These are phyloP conservation scores for Notoglanidium macrostoma DNA, from an alignment of 2,797 vertebrate genomes.

Conservation along the genomic window DNA sequence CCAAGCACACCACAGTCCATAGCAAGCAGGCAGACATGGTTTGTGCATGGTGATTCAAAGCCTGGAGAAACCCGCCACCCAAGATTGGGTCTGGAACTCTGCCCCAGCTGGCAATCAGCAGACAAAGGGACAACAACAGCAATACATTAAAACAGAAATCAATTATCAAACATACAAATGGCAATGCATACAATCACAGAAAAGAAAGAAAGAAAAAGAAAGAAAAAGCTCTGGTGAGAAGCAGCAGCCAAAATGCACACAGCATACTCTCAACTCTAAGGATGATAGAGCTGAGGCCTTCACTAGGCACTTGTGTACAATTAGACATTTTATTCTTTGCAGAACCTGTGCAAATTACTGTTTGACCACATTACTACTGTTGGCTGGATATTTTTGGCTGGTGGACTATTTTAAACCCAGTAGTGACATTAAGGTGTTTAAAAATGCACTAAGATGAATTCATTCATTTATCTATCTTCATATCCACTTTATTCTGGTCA, in stretches of 20 bases:
- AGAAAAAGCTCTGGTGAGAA: not conserved
- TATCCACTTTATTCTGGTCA: not conserved
- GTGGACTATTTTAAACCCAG: not conserved
- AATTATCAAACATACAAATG: not conserved
- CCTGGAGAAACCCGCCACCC: not conserved
- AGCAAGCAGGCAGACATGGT: not conserved
- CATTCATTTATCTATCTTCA: not conserved
- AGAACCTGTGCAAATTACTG: not conserved
- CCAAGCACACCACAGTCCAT: not conserved
- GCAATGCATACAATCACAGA: not conserved
- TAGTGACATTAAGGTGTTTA: not conserved
- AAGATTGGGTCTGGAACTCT: not conserved
- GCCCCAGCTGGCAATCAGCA: not conserved
- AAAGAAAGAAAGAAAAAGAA: not conserved
- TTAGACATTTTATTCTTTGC: not conserved
- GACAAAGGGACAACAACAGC: not conserved
- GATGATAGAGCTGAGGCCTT: not conserved
- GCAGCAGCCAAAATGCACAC: not conserved
- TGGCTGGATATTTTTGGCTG: not conserved
- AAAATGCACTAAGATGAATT: conserved; percentile 11
- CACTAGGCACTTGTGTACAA: not conserved
- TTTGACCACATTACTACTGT: not conserved
- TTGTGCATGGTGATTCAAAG: not conserved
- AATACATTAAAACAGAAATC: not conserved
- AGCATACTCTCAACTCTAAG: not conserved